Conservation (phyloP, 2,888 invertebrate species). For the Leptinotarsa haldemani region DNA sequence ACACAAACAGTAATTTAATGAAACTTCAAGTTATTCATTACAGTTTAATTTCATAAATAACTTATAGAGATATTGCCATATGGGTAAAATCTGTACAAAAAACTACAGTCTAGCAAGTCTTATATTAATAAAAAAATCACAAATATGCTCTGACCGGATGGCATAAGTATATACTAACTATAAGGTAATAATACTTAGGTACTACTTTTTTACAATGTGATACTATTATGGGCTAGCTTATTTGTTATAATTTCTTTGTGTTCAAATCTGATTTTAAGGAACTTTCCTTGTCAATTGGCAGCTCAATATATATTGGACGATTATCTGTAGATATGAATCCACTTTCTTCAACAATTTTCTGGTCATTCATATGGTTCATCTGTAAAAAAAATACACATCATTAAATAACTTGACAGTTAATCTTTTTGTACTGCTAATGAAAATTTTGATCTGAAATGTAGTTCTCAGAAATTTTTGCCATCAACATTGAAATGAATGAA, state of each 20-base stretch:
- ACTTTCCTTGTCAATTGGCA: constrained; percentile 71
- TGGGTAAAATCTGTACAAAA: constrained; percentile 43
- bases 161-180: constrained; percentile 35
- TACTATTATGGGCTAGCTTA: neutral
- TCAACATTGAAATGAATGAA: too few species aligned
- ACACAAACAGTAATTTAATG: neutral
- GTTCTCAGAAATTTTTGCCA: too few species aligned
- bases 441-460: too few species aligned
- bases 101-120: constrained; percentile 43
- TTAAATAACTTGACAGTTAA: neutral
- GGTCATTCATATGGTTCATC: constrained; percentile 68
- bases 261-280: constrained; percentile 42
- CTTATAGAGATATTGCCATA: constrained; percentile 38
- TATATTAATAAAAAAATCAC: constrained; percentile 45
- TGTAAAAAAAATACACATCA: constrained; percentile 43
- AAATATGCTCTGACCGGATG: constrained; percentile 44
- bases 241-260: constrained; percentile 34
- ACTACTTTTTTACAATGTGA: constrained; percentile 35
- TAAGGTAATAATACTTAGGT: constrained; percentile 28
- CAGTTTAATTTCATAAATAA: constrained; percentile 47
- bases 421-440: too few species aligned
- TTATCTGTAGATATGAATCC: constrained; percentile 72
- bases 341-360: constrained; percentile 65
- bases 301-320: constrained; percentile 77
- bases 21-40: constrained; percentile 33